Percentiles rank a stretch among this genome's conserved stretches.
Evolutionary conservation across 2,888 invertebrate species (phyloP).

Genomic region (Drosophila paranaensis): DNA sequence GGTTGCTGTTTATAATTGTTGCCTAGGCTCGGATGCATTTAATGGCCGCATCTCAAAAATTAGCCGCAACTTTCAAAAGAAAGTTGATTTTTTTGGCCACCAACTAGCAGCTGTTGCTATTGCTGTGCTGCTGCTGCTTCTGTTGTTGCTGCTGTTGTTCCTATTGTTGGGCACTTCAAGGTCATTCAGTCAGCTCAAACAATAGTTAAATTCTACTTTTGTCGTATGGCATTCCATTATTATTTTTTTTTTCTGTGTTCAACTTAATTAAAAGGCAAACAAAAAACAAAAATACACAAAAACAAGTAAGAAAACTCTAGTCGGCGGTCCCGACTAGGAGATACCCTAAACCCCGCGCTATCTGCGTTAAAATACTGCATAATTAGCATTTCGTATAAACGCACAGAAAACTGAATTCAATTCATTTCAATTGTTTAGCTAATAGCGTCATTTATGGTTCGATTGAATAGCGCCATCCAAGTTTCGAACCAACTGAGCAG

Average conservation of each 20-base stretch:
- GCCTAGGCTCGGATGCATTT: slow-evolving; percentile 58
- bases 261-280: slow-evolving; percentile 79
- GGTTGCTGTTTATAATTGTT: slow-evolving; percentile 58
- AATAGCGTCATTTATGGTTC: no score
- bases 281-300: slow-evolving; percentile 61
- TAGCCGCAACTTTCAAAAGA: slow-evolving; percentile 65
- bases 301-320: no score
- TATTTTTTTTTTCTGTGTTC: slow-evolving; percentile 61
- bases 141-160: neutral
- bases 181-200: slow-evolving; percentile 45
- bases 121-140: neutral
- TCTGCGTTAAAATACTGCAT: no score
- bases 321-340: no score
- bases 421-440: no score
- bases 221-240: slow-evolving; percentile 46
- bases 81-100: slow-evolving; percentile 52
- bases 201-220: slow-evolving; percentile 52
- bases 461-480: no score
- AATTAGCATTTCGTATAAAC: no score
- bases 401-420: no score
- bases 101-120: neutral
- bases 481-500: no score
- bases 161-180: slow-evolving; percentile 38
- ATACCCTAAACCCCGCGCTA: no score
- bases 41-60: slow-evolving; percentile 52